phyloP scores from a whole-genome alignment of 2,797 vertebrate species.

The Scleropages formosus region DNA sequence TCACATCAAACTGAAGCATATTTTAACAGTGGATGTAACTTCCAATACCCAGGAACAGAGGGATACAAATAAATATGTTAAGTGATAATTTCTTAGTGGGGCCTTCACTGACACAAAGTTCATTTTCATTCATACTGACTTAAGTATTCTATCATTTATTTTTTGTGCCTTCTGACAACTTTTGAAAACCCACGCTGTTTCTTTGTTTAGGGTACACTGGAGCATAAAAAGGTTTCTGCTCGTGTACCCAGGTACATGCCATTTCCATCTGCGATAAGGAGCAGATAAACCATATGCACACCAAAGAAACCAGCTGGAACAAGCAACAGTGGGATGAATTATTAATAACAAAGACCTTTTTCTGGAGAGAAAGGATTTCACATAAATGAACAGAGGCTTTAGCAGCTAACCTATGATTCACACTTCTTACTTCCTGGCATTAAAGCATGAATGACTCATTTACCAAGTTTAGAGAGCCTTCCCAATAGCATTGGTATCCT shows the following conservation, averaged over 20 bases:
- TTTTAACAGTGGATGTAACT: no score
- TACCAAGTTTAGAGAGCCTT: neutral
- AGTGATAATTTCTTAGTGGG: no score
- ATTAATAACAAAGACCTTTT: constrained; percentile 6
- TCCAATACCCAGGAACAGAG: neutral
- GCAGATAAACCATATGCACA: neutral
- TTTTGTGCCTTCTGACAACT: neutral
- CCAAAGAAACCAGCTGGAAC: neutral
- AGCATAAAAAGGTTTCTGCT: neutral
- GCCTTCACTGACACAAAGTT: no score
- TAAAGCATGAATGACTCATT: neutral
- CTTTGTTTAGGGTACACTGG: neutral
- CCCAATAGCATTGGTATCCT: neutral
- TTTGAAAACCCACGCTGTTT: no score
- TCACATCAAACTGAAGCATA: no score
- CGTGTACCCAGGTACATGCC: neutral
- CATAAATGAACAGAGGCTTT: neutral
- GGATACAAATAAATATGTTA: neutral
- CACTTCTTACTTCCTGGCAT: neutral
- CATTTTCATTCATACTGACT: neutral
- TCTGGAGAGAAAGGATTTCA: neutral
- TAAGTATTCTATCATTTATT: neutral
- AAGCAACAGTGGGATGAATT: neutral
- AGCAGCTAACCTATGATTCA: neutral
- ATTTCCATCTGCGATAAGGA: neutral